Evolutionary conservation across 1,140 invertebrate genomes (phyloP), one percentile per base, ranked within the genome.

Genomic region (Catajapyx aquilonaris): DNA sequence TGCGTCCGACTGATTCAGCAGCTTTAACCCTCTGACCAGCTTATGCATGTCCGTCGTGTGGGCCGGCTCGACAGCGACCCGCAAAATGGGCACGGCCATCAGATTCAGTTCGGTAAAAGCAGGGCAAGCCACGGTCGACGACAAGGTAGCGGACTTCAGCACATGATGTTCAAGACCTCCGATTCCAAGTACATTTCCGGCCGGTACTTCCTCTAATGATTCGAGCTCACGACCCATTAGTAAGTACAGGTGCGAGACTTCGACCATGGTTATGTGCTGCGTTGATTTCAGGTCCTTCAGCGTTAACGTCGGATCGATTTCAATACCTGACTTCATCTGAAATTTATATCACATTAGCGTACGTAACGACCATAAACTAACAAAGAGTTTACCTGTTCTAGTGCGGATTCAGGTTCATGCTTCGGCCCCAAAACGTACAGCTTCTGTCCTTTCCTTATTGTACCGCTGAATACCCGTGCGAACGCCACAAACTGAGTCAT

Each of bases 201-300:
- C 81, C 13, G 77, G 70, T 1, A 84, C 80, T 52, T 71, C 64
- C 20, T 80, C 70, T 11, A 95, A 61, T 0, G 62, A 47, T 56
- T 90, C 76, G 20, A 97, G 56, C 48, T 98, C 91, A 48, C 84
- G 64, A 3, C 94, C 94, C 81, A 97, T 90, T 18, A 98, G 62
- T 43, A 94, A 58, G 52, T 88, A 98, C 0, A 98, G 54, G 48
- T 76, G 68, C 10, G 68, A 59, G 5, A 91, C 58, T 5, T 44
- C 61, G 0, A 68, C 68, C 45, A 55, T 65, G 5, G 67, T 71
- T 30, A 71, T 55, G 43, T 79, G 62, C 46, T 73, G 65, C 46
- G 75, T 67, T 38, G 62, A 52, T 41, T 63, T 62, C 20, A 81
- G 61, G 53, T 81, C 71, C 49, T 71, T 73, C 15, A 81, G 50